phyloP scores from a whole-genome alignment of 2,797 vertebrate genomes.

The Denticeps clupeoides region DNA sequence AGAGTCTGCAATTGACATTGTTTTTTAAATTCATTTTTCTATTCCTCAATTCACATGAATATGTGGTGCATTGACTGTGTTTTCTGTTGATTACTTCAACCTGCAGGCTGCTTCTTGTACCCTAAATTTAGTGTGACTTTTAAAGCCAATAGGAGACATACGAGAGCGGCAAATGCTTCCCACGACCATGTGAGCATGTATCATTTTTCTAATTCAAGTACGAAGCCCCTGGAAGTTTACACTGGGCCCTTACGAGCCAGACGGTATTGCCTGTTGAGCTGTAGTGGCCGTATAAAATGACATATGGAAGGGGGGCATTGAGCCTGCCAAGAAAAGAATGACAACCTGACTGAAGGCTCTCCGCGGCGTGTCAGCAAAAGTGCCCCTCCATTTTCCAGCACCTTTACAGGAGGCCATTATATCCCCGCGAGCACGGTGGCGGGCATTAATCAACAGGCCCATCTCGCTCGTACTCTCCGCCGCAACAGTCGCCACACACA shows the following conservation, averaged over 20 bases:
- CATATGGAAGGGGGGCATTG: neutral
- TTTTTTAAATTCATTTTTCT: too few species aligned
- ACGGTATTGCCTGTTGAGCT: constrained; percentile 25
- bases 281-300: neutral
- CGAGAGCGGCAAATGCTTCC: constrained; percentile 48
- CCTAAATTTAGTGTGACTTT: constrained; percentile 54
- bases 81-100: too few species aligned
- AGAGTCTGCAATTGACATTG: constrained; percentile 4
- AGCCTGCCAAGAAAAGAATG: neutral
- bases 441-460: neutral
- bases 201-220: constrained; percentile 46
- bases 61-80: too few species aligned
- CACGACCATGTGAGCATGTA: constrained; percentile 51
- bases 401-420: neutral
- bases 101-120: constrained; percentile 39
- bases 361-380: neutral
- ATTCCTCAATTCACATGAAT: too few species aligned
- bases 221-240: constrained; percentile 32
- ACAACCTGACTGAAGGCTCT: neutral
- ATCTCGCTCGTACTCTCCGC: constrained; percentile 5
- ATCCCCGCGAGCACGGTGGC: neutral
- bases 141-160: constrained; percentile 48
- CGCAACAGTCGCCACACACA: constrained; percentile 21
- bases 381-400: neutral
- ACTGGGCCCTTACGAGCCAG: constrained; percentile 10